Evolutionary conservation across 1,140 invertebrate genomes (phyloP).

Genomic region (Penaeus japonicus): DNA sequence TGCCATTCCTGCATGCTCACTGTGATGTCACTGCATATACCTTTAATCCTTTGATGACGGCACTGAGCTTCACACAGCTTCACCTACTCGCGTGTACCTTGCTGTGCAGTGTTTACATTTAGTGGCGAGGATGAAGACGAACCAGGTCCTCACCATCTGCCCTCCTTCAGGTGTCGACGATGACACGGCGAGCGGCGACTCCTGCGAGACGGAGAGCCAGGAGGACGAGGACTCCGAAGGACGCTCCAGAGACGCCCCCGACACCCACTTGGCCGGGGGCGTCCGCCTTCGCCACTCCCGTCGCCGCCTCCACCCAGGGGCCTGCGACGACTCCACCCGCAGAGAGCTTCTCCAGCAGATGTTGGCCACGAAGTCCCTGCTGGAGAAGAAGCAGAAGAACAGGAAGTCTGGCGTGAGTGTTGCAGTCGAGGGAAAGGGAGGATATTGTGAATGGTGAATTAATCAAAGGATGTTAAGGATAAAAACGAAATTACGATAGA

Average conservation of each 20-base stretch:
- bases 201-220: constrained; percentile 40
- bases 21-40: not conserved
- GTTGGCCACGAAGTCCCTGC: constrained; percentile 45
- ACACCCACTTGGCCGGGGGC: not conserved
- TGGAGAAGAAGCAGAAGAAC: constrained; percentile 51
- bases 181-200: constrained; percentile 26
- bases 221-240: constrained; percentile 28
- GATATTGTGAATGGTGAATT: not conserved
- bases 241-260: not conserved
- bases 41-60: too few species aligned
- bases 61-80: not conserved
- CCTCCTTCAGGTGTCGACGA: constrained; percentile 26
- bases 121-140: too few species aligned
- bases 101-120: not conserved
- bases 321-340: constrained; percentile 6
- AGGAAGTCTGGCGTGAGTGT: constrained; percentile 27
- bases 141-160: not conserved
- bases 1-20: not conserved
- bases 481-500: too few species aligned
- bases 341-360: constrained; percentile 43
- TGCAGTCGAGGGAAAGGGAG: not conserved
- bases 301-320: not conserved
- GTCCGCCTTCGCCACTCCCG: constrained; percentile 18
- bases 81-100: not conserved
- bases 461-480: too few species aligned